Base-by-base conservation (phyloP, 2,888 invertebrate genomes). In the Platycheirus rosarum region DNA sequence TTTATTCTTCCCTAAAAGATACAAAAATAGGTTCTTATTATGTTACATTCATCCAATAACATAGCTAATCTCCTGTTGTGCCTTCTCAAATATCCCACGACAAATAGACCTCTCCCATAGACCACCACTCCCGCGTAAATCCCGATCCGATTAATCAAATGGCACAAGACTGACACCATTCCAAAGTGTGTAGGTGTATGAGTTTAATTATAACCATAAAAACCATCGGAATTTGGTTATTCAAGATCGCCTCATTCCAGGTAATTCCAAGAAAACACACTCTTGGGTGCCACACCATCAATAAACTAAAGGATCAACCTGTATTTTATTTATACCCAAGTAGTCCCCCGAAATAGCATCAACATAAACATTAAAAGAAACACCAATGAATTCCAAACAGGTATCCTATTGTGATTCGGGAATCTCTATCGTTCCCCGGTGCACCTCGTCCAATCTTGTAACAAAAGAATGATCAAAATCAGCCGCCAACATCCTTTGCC, bases 81-180 rank as follows among this genome's bases (percentile, higher is more conserved):
- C 20, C 18, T 37, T 55, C 35, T 37, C 20, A 2, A 16, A 53
- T 18, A n/a, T 53, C 32, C n/a, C 11, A 2, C 32, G 16, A 53
- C 1, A 53, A 14, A n/a, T n/a, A n/a, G n/a, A n/a, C n/a, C n/a
- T n/a, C n/a, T n/a, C 2, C 29, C 26, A 20, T 53, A 46, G 29
- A 65, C 1, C 66, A n/a, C 26, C 26, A 37, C 14, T 51, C 32
- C 16, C n/a, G 6, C 44, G 57, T 29, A 42, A n/a, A n/a, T n/a
- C n/a, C n/a, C n/a, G n/a, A 66, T 26, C 49, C 46, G 76, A 70
- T 79, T 63, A 75, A 75, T 75, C 76, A 68, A 55, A 48, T 46
- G 82, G 77, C 82, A 77, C 82, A 82, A 77, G 82, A 68, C 82
- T 55, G 23, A 57, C 82, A 76, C 32, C 60, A 70, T 65, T 48